A percentile compares a stretch with the other conserved stretches of the same genome.
These are phyloP conservation scores for Scaptomyza hsui DNA, from an alignment of 1,140 invertebrate genomes.

Conservation along the genomic window DNA sequence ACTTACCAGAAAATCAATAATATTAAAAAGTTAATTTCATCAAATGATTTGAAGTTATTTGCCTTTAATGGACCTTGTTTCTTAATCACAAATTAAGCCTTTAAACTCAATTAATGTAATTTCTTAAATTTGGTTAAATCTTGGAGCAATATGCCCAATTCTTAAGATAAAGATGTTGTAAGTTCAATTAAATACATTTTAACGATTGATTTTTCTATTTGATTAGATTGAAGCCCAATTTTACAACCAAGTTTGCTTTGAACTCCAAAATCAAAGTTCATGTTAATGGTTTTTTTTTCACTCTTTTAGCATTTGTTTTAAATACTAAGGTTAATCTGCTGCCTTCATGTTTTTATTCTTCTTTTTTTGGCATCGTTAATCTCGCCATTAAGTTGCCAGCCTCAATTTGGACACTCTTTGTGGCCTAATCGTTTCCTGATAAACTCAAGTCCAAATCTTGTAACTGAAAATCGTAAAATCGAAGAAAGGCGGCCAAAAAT, in stretches of 20 bases:
- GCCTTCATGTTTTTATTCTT: conserved; percentile 19
- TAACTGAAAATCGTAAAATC: conserved; percentile 66
- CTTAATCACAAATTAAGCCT: no score
- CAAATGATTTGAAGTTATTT: no score
- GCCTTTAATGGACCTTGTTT: no score
- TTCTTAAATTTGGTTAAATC: no score
- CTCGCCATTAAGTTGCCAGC: conserved; percentile 19
- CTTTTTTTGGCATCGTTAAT: conserved; percentile 49
- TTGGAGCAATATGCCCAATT: background rate
- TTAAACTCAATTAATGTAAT: no score
- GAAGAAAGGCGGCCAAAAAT: conserved; percentile 47
- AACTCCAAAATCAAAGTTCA: background rate
- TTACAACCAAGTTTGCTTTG: background rate
- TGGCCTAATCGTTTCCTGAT: conserved; percentile 65
- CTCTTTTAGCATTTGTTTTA: conserved; percentile 2
- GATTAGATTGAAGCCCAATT: background rate
- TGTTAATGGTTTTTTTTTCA: no score
- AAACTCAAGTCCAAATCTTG: conserved; percentile 50
- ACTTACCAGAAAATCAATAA: no score
- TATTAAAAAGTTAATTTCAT: no score
- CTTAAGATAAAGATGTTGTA: background rate
- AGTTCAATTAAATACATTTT: background rate
- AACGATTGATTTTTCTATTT: background rate
- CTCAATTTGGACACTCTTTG: conserved; percentile 29
- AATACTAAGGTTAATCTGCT: conserved; percentile 32